Conservation (phyloP, 2,888 invertebrate species). For the Heteromurus nitidus region DNA sequence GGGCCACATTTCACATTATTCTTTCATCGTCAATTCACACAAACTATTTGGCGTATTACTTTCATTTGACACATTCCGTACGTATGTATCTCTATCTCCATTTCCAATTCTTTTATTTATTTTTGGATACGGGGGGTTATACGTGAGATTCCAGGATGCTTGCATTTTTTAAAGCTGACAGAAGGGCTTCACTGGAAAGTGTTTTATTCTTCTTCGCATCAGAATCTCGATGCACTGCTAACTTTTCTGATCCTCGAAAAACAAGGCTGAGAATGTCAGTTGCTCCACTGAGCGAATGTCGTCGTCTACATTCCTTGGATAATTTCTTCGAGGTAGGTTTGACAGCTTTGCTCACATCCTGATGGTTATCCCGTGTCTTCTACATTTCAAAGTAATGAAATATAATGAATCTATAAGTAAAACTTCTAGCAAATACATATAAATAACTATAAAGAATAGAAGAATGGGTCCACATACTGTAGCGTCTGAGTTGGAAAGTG, state of each 20-base stretch:
- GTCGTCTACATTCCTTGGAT: conserved; percentile 68
- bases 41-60: background rate
- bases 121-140: conserved; percentile 46
- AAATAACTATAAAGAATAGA: no score
- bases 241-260: conserved; percentile 62
- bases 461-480: no score
- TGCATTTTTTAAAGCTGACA: conserved; percentile 69
- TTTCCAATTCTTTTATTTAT: no score
- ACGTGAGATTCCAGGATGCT: conserved; percentile 74
- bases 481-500: conserved; percentile 13
- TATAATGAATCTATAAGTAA: no score
- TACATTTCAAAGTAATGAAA: no score
- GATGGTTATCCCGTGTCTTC: conserved; percentile 39
- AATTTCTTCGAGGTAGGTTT: conserved; percentile 69
- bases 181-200: conserved; percentile 66
- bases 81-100: background rate
- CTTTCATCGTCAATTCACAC: background rate
- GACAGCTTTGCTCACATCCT: conserved; percentile 62
- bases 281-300: conserved; percentile 73
- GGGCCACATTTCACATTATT: no score
- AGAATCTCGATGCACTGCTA: no score
- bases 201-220: conserved; percentile 50
- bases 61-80: background rate
- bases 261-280: conserved; percentile 72
- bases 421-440: no score